Evolutionary conservation across 2,797 vertebrate genomes (phyloP), one percentile per base, ranked within the genome.

Genomic region (Sandelia bainsii): DNA sequence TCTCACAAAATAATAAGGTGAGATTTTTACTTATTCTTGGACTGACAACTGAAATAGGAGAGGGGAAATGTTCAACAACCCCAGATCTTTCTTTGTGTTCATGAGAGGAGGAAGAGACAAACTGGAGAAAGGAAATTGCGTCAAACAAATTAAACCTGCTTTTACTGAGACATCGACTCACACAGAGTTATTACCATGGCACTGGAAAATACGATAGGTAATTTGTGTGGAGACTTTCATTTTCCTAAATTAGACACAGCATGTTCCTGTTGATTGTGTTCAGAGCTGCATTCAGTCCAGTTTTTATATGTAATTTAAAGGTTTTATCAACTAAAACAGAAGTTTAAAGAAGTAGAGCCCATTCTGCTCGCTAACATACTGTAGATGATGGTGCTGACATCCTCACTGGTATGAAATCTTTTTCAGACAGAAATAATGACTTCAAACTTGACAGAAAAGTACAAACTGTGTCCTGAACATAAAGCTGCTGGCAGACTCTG

Each of bases 71-170:
- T 54, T 34, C 37, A 20, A 54, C 2, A n/a, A n/a, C 17, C 17
- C 17, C 8, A 11, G 19, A 6, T 34, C 52, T 54, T 16, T 17
- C 32, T 68, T 17, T 20, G 3, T 42, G 9, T 32, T 32, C 4
- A 29, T 27, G 34, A 52, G 5, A n/a, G 11, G 20, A 10, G 27
- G 7, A 53, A 19, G 37, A 53, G 6, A 52, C n/a, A 25, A 37
- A 25, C 12, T 37, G 3, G 23, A 27, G 22, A 39, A 27, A 54
- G n/a, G 57, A 37, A 59, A 40, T 32, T 44, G 27, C 13, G n/a
- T 60, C 3, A 51, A 51, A 52, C 57, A 45, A 44, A 58, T 68
- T 42, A 42, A 59, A 42, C 23, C 23, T 42, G 56, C 49, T 53
- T 61, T 61, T 61, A 37, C 20, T 3, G 1, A 61, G 58, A 53